Base-by-base conservation (phyloP, 2,113 vertebrate genomes). In the Agapornis roseicollis region DNA sequence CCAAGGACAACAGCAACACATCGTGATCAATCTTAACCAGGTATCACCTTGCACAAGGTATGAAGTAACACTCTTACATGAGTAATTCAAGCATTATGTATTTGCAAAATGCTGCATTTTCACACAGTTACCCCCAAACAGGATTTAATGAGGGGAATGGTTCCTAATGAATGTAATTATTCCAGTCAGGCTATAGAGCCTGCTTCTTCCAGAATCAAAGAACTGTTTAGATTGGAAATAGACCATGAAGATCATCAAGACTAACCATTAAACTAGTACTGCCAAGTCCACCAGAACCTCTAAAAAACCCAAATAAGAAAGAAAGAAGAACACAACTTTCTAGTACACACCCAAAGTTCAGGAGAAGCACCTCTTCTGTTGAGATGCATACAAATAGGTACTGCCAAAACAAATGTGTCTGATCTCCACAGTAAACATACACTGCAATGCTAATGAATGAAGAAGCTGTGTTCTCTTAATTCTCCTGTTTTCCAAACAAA, bases 401-500 rank as follows among this genome's bases (percentile, higher is more conserved):
- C 16, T 46, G 47, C 11, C 44, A 64, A 60, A 85, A 64, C 13
- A 55, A 83, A 65, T 13, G 12, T 11, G 35, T 50, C 73, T 66
- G 10, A 15, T 77, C n/a, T 68, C 52, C 33, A 89, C 15, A 24
- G 9, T 60, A 81, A 83, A 74, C 19, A 74, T 5, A 37, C 47
- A 50, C 15, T 1, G 0, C 60, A 80, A 17, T 0, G 0, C 19
- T 70, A 42, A 47, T 4, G 4, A 31, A 17, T 47, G 9, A 80
- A 88, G 80, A 84, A 27, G 13, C 10, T 80, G 14, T 22, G 7
- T 29, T 41, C 24, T 78, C 55, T 74, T 79, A 56, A 41, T 64
- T 72, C 1, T 4, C 7, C 24, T 33, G 11, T 47, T 64, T 80
- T 73, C 53, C 53, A 88, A 41, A 80, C 12, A 31, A 1, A 2